Percentiles rank a stretch among this genome's conserved stretches.
Evolutionary conservation across 2,797 vertebrate genomes (phyloP).

Genomic region (Oryzias sinensis): DNA sequence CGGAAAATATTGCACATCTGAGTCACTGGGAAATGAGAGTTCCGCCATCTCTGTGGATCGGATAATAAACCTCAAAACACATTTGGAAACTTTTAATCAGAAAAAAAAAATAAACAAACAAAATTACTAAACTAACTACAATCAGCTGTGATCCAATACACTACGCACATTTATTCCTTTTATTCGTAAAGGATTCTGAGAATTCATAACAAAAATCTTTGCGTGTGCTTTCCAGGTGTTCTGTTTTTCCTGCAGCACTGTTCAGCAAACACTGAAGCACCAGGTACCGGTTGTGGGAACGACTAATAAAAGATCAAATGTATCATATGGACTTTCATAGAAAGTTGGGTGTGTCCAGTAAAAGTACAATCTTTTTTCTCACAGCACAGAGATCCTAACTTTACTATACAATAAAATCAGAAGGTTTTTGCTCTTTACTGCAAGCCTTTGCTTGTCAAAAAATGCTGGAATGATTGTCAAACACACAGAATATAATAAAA

Average conservation of each 20-base stretch:
- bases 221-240: conserved; percentile 6
- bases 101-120: neutral
- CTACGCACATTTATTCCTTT: neutral
- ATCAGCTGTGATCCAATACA: neutral
- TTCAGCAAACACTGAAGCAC: conserved; percentile 11
- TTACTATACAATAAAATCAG: neutral
- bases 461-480: neutral
- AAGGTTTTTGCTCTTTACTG: neutral
- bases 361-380: conserved; percentile 11
- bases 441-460: neutral
- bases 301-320: conserved; percentile 11
- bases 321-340: conserved; percentile 8
- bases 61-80: conserved; percentile 15
- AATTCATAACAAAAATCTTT: neutral
- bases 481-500: neutral
- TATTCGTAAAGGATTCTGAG: neutral
- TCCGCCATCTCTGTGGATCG: conserved; percentile 13
- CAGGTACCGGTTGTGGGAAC: conserved; percentile 37
- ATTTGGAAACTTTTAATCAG: conserved; percentile 11
- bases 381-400: neutral
- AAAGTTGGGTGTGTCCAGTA: conserved; percentile 34
- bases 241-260: conserved; percentile 9
- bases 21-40: conserved; percentile 43
- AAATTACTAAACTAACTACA: neutral
- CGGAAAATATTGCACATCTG: conserved; percentile 63